Evolutionary conservation across 2,888 invertebrate genomes (phyloP).

Genomic region (Lasiommata megera): DNA sequence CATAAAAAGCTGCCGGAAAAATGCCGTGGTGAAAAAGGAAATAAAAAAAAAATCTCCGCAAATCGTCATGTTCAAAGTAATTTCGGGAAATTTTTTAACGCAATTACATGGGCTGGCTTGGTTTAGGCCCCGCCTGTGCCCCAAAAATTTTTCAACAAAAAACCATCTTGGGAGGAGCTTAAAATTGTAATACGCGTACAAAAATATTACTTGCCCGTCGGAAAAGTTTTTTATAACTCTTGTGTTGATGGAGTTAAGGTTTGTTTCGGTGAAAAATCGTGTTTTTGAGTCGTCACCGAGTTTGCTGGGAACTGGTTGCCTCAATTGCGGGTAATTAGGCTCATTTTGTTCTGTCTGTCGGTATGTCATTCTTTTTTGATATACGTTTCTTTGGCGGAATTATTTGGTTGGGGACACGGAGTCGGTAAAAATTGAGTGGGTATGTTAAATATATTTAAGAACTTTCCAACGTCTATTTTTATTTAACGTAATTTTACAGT

Average conservation of each 20-base stretch:
- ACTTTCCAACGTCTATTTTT: not conserved
- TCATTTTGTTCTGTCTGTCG: constrained; percentile 47
- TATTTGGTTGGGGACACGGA: constrained; percentile 25
- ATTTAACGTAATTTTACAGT: too few species aligned
- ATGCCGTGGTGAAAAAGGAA: not conserved
- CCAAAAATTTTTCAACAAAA: constrained; percentile 27
- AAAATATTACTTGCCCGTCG: constrained; percentile 9
- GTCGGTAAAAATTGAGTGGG: constrained; percentile 16
- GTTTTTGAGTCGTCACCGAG: not conserved
- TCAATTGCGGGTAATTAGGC: constrained; percentile 50
- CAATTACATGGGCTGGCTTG: constrained; percentile 28
- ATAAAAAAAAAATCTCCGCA: constrained; percentile 10
- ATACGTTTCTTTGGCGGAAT: constrained; percentile 38
- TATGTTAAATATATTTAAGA: not conserved
- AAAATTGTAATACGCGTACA: constrained; percentile 15
- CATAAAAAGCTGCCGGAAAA: constrained; percentile 3
- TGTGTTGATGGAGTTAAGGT: not conserved
- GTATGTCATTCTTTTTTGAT: constrained; percentile 48
- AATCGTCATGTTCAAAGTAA: constrained; percentile 15
- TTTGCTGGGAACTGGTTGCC: constrained; percentile 24
- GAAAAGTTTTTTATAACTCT: constrained; percentile 5
- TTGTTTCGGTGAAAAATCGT: not conserved
- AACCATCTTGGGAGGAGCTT: constrained; percentile 24
- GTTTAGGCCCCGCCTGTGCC: constrained; percentile 24
- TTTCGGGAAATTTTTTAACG: constrained; percentile 22